Base-by-base conservation (phyloP, 2,888 invertebrate species). In the Apomyelois bistriatella region DNA sequence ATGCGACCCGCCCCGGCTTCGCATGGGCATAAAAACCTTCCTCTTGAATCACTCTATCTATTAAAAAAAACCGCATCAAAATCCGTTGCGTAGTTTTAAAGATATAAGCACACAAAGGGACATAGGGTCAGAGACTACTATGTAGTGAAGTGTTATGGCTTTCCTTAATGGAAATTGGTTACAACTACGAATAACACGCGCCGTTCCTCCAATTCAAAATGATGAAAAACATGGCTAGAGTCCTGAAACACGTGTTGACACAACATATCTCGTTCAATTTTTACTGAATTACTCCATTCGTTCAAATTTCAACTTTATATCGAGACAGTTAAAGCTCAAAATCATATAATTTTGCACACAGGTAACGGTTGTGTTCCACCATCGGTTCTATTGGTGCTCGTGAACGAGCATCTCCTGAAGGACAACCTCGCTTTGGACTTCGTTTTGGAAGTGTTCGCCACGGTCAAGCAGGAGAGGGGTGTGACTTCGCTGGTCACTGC, bases 371-470 rank as follows among this genome's bases (percentile, higher is more conserved):
- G 98, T 78, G 95, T 98, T 71, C 96, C 97, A 61, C 96, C 98
- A 61, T 94, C 94, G 68, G 96, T 97, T 60, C 93, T 99, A 69
- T 93, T 95, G 76, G 96, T 96, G 77, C 91, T 97, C 78, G 94
- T 95, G 79, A 97, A 96, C 86, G 98, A 98, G 88, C 98, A 98
- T 91, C 93, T 99, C 74, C 94, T 97, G 65, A 97, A 97, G 83
- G 96, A 97, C 92, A 97, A 97, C 81, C 92, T 98, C 81, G 97
- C 98, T 57, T 92, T 98, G 73, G 98, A 98, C 72, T 99, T 99
- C 88, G 94, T 98, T 73, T 94, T 98, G 70, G 96, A 97, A 85
- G 95, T 98, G 80, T 98, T 98, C 90, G 93, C 94, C 66, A 96
- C 95, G 65, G 96, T 98, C 93, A 96, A 98, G 82, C 93, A 94